Conservation (phyloP, 2,797 vertebrate genomes). For the Pristis pectinata region DNA sequence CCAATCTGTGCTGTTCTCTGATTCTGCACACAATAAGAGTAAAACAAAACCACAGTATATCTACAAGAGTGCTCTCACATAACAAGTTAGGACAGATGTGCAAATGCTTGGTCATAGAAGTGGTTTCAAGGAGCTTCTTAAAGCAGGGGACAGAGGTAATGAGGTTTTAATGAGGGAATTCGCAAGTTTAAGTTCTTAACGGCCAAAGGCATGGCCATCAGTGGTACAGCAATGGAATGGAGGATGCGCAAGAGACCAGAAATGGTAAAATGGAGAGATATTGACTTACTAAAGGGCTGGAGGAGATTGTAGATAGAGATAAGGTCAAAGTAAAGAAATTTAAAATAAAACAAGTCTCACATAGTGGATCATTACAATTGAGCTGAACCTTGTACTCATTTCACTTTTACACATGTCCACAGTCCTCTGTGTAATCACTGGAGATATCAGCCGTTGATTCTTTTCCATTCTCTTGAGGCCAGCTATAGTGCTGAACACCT, state of each 20-base stretch:
- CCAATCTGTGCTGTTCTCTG: too few relatives aligned
- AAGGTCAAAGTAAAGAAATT: neutral
- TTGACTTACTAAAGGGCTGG: neutral
- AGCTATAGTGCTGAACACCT: neutral
- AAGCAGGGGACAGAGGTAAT: neutral
- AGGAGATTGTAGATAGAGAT: neutral
- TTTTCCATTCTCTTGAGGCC: neutral
- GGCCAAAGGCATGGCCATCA: neutral
- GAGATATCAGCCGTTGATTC: neutral
- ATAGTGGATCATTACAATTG: neutral
- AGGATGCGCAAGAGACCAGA: neutral
- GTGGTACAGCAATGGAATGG: neutral
- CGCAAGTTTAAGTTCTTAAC: neutral
- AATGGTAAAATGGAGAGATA: neutral
- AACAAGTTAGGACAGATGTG: neutral
- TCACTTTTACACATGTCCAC: neutral
- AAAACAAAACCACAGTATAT: too few relatives aligned
- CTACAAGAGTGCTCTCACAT: neutral
- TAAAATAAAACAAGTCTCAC: neutral
- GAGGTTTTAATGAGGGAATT: neutral
- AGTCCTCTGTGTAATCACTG: neutral
- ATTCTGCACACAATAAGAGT: too few relatives aligned
- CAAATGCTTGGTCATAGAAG: neutral
- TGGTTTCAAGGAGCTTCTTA: neutral
- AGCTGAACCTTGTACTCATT: too few relatives aligned